Evolutionary conservation across 2,113 vertebrate species (phyloP), one percentile per base, ranked within the genome.

Genomic region (Uropsilus gracilis): DNA sequence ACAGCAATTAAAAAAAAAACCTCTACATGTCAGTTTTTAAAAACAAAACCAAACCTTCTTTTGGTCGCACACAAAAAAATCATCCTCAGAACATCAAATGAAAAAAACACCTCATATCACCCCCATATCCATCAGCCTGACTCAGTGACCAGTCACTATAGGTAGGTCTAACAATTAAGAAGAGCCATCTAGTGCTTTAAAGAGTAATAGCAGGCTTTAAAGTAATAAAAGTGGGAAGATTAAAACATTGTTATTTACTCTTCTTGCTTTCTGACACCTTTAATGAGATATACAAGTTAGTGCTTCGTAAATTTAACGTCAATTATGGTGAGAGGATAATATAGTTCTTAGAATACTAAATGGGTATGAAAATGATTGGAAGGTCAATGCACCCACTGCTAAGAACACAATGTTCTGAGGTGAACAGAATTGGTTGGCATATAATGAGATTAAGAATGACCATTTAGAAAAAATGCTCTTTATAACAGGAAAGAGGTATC

Each of bases 1-100:
- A n/a, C n/a, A n/a, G n/a, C n/a, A n/a, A n/a, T n/a, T n/a, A n/a
- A 84, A 86, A 82, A 6, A 80, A 91, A 80, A 88, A 69, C 20
- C n/a, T n/a, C n/a, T 42, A 28, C 63, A 50, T 42, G 22, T 42
- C 11, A 24, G 32, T 28, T 92, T 84, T 89, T 55, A 78, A 89
- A 89, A 73, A 24, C 20, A 72, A 71, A 84, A 78, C 78, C 46
- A 71, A 91, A 57, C 39, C 44, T 34, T 93, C 44, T 34, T 93
- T 90, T 37, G 37, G 61, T 86, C 69, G 63, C 32, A 87, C 13
- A 80, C 32, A 81, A n/a, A 93, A 93, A 26, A 89, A 69, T 37
- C 91, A 28, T 24, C 26, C 50, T 42, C 2, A 68, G 10, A 90
- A 75, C 24, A 81, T 68, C 48, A 50, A 13, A 50, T 50, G 16